phyloP scores from a whole-genome alignment of 2,888 invertebrate genomes.

The Nomada flava region DNA sequence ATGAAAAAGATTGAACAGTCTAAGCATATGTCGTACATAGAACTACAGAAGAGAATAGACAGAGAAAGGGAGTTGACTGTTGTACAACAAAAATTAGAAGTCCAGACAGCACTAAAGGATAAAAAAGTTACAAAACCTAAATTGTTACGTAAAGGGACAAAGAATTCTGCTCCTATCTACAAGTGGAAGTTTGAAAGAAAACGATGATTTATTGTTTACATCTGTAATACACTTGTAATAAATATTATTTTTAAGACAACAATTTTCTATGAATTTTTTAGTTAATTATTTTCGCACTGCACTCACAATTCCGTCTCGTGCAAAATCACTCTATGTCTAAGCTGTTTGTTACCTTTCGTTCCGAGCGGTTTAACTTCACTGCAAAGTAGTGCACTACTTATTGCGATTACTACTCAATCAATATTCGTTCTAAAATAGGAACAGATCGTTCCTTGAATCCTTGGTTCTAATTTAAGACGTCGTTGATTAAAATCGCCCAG shows the following conservation, averaged over 20 bases:
- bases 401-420: conserved; percentile 21
- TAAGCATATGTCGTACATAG: conserved; percentile 89
- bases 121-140: conserved; percentile 88
- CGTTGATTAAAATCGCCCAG: too few relatives aligned
- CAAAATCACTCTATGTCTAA: not conserved
- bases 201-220: conserved; percentile 85
- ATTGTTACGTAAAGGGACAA: conserved; percentile 87
- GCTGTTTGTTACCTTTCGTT: not conserved
- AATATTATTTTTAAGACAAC: conserved; percentile 1
- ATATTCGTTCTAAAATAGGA: conserved; percentile 11
- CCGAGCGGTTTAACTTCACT: not conserved
- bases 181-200: conserved; percentile 93
- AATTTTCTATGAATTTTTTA: not conserved
- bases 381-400: not conserved
- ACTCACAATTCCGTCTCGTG: too few relatives aligned
- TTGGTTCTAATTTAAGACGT: too few relatives aligned
- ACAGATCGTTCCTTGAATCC: too few relatives aligned
- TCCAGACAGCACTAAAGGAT: conserved; percentile 89
- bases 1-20: conserved; percentile 86
- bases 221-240: conserved; percentile 9
- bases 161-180: conserved; percentile 90
- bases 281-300: not conserved
- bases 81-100: conserved; percentile 92
- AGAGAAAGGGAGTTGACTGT: conserved; percentile 91
- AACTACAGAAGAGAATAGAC: conserved; percentile 90